phyloP scores from a whole-genome alignment of 2,113 vertebrate genomes.

The Himantopus leucocephalus region DNA sequence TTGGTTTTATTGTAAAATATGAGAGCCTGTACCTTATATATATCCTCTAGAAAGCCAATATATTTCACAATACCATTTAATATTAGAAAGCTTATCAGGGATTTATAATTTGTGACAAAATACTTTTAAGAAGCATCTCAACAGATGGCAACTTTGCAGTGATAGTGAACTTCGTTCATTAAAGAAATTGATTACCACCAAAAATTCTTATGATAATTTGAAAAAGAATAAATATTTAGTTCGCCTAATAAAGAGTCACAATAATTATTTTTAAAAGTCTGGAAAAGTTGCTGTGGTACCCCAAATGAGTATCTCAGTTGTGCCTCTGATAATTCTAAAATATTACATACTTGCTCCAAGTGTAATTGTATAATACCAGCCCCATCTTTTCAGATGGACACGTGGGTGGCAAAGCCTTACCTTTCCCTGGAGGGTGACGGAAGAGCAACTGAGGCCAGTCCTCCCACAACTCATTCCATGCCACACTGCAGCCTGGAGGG shows the following conservation, averaged over 20 bases:
- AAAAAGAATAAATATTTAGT: background rate
- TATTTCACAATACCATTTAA: background rate
- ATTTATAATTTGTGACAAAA: background rate
- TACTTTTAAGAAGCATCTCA: background rate
- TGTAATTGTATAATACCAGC: background rate
- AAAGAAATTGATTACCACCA: background rate
- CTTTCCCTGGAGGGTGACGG: background rate
- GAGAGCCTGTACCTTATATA: background rate
- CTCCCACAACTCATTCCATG: accelerated
- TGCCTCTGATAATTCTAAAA: background rate
- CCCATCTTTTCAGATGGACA: accelerated
- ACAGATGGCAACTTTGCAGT: background rate
- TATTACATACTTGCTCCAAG: background rate
- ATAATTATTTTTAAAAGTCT: background rate
- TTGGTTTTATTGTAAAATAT: background rate
- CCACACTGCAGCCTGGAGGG: background rate
- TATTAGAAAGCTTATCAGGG: background rate
- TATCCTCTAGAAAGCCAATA: background rate
- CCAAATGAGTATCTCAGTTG: background rate
- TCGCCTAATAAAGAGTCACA: background rate
- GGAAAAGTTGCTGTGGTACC: background rate
- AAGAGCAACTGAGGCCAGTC: background rate
- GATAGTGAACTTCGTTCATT: background rate
- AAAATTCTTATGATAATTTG: background rate
- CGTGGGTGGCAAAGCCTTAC: accelerated